A percentile compares a stretch with the other conserved stretches of the same genome.
Conservation (phyloP, 2,888 invertebrate genomes). For the Volucella zonaria region DNA sequence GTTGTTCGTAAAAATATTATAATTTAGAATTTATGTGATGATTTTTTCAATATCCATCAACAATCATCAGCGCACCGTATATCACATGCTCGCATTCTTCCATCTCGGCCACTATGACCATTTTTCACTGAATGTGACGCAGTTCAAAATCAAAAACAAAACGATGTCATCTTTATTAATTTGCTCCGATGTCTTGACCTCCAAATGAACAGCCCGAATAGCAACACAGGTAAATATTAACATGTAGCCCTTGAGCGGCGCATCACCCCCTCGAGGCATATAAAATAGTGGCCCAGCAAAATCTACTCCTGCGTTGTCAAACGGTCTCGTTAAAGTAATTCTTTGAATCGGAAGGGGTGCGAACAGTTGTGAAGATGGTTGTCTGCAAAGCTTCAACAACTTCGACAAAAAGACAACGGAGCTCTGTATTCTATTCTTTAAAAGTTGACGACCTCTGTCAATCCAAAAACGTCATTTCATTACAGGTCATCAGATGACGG, state of each 20-base stretch:
- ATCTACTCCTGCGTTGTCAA: conserved; percentile 6
- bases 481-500: conserved; percentile 16
- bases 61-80: neutral
- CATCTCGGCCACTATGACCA: neutral
- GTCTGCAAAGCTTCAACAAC: conserved; percentile 27
- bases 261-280: neutral
- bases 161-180: conserved; percentile 42
- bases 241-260: conserved; percentile 26
- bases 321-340: conserved; percentile 23
- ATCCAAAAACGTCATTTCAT: conserved; percentile 41
- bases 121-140: conserved; percentile 43
- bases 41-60: too few species aligned
- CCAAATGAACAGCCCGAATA: too few species aligned
- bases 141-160: conserved; percentile 20
- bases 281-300: conserved; percentile 23
- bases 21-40: conserved; percentile 15
- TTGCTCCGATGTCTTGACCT: neutral
- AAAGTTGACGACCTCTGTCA: conserved; percentile 26
- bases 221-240: conserved; percentile 48
- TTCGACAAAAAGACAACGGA: conserved; percentile 28
- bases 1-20: neutral
- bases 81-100: conserved; percentile 2
- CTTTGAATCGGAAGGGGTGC: conserved; percentile 23
- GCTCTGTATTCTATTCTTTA: conserved; percentile 9
- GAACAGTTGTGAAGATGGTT: conserved; percentile 23